Base-by-base conservation (phyloP, 2,113 vertebrate genomes). In the Notarius lentiginosus region DNA sequence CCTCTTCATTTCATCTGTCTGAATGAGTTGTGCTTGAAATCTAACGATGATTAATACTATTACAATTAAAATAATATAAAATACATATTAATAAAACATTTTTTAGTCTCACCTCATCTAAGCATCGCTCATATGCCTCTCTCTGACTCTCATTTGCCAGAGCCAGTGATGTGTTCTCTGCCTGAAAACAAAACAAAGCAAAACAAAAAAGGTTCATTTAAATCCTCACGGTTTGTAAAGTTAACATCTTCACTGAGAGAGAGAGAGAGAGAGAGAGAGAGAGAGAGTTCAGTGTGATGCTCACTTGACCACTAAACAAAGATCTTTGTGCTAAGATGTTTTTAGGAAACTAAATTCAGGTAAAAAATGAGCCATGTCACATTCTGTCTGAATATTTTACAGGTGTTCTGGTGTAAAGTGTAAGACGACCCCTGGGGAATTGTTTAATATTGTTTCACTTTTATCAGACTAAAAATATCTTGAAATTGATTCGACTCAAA, bases 101-200 rank as follows among this genome's bases (percentile, higher is more conserved):
- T 34, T 41, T 41, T 30, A 72, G 41, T 92, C 73, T 91, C 56
- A 96, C 96, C 96, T 97, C 96, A 0, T 97, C 96, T 89, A 97
- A 93, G 85, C 96, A 97, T 87, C 96, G 94, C 65, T 97, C 96
- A 0, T 97, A 96, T 0, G 96, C 96, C 84, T 97, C 96, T 81
- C 96, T 84, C 91, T 97, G 96, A 89, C 93, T 96, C 92, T 97
- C 96, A 0, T 96, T 97, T 88, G 96, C 96, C 91, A 95, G 94
- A 51, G 95, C 95, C 47, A 97, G 94, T 0, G 95, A 94, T 0
- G 93, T 92, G 88, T 97, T 97, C 89, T 97, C 96, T 0, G 95
- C 95, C 96, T 97, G 63, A 22, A 77, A 82, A 86, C 70, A 87
- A 10, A 60, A 53, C 53, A 4, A 5, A 49, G 82, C 22, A 47